Percentiles rank a stretch among this genome's conserved stretches.
phyloP scores from a whole-genome alignment of 2,888 invertebrate genomes.

The Chironomus riparius region DNA sequence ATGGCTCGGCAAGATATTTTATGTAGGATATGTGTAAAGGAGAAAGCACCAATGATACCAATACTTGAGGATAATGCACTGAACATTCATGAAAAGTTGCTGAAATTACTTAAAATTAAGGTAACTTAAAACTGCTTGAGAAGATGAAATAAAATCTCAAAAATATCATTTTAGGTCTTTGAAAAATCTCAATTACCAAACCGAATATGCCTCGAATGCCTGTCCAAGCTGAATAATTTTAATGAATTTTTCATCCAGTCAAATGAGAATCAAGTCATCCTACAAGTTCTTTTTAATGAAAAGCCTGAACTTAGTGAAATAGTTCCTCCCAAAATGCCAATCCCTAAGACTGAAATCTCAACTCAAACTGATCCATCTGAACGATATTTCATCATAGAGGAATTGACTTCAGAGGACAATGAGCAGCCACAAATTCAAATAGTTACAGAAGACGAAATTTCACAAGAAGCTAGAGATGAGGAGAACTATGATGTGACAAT shows the following conservation, averaged over 20 bases:
- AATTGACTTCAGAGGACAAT: not conserved
- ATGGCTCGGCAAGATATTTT: not conserved
- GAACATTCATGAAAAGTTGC: conserved; percentile 13
- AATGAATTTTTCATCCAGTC: not conserved
- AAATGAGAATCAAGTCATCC: conserved; percentile 13
- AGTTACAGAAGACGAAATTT: not conserved
- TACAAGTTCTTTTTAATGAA: not conserved
- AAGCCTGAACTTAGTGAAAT: not conserved
- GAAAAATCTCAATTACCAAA: not conserved
- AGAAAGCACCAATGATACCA: not conserved
- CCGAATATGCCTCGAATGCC: conserved; percentile 10
- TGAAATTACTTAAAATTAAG: not conserved
- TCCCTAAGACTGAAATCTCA: not conserved
- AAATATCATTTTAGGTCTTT: not conserved
- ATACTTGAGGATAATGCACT: not conserved
- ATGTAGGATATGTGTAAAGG: conserved; percentile 6
- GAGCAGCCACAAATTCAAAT: not conserved
- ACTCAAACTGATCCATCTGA: not conserved
- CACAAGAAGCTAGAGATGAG: not conserved
- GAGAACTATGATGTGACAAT: not conserved
- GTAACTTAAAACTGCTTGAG: not conserved
- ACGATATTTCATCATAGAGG: not conserved
- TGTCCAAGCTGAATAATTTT: conserved; percentile 13
- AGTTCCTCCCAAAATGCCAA: not conserved
- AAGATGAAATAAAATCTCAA: not conserved